phyloP scores from a whole-genome alignment of 2,888 invertebrate genomes.

The Oxyscelio sp. region DNA sequence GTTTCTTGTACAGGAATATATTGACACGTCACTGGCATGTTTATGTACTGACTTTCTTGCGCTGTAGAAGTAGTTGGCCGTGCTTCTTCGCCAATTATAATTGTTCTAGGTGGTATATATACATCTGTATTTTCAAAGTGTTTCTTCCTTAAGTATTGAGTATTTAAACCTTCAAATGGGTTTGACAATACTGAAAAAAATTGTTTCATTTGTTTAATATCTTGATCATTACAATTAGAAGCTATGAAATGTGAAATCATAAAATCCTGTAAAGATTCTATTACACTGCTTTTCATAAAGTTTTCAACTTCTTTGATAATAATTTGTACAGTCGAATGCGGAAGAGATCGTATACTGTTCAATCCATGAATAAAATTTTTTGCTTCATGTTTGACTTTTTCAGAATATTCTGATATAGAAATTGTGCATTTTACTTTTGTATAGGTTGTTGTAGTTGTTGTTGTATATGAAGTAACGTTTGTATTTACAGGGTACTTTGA shows the following conservation, averaged over 20 bases:
- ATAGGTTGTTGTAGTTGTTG: background rate
- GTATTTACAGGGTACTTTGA: no score
- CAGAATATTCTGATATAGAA: background rate
- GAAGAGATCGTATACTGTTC: background rate
- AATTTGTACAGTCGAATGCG: slow-evolving; percentile 4
- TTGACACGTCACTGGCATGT: no score
- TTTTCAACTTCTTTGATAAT: slow-evolving; percentile 1
- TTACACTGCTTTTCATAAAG: background rate
- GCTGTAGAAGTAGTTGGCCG: no score
- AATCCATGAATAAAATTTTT: background rate
- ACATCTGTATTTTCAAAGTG: background rate
- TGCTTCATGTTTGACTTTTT: slow-evolving; percentile 7
- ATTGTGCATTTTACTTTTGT: background rate
- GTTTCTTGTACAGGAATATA: no score
- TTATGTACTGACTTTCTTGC: no score
- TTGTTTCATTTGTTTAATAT: background rate
- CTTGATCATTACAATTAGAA: background rate
- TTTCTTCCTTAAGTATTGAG: background rate
- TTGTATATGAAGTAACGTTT: no score
- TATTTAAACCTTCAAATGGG: background rate
- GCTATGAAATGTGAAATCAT: background rate
- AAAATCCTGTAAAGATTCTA: background rate
- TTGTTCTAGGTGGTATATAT: background rate
- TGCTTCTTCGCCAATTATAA: background rate
- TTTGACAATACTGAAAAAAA: background rate